Evolutionary conservation across 2,888 invertebrate genomes (phyloP).

Genomic region (Sinotaia quadrata): DNA sequence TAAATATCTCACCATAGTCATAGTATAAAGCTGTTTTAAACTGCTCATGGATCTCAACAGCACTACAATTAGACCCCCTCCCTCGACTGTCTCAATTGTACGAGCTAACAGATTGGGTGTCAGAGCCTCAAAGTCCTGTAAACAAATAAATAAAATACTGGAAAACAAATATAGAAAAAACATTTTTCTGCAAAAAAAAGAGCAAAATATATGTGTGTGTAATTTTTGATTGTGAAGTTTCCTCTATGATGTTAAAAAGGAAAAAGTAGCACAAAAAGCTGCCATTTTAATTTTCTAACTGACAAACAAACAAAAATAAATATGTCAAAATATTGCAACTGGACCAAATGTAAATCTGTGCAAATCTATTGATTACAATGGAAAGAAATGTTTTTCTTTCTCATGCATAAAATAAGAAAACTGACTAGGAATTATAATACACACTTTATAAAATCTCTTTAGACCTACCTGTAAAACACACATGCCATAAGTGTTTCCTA

Average conservation of each 20-base stretch:
- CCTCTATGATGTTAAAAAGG: background rate
- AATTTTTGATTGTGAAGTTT: background rate
- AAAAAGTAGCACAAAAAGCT: too few species aligned
- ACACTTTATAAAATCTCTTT: too few species aligned
- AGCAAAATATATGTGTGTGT: background rate
- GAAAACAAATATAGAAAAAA: background rate
- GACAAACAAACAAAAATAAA: too few species aligned
- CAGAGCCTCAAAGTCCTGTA: constrained; percentile 94
- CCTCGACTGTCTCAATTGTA: constrained; percentile 98
- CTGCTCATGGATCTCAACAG: constrained; percentile 86
- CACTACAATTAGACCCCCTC: constrained; percentile 89
- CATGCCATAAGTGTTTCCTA: constrained; percentile 97
- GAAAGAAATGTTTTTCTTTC: too few species aligned
- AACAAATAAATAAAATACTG: constrained; percentile 20
- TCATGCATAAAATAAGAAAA: too few species aligned
- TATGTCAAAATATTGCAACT: too few species aligned
- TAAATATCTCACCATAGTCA: constrained; percentile 82
- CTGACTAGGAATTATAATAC: too few species aligned
- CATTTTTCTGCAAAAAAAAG: constrained; percentile 3
- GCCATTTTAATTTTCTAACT: too few species aligned
- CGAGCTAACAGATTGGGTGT: constrained; percentile 97
- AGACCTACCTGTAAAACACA: constrained; percentile 94
- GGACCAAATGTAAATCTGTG: too few species aligned
- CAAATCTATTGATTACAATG: too few species aligned
- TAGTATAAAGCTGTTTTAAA: constrained; percentile 92